Evolutionary conservation across 2,113 vertebrate species (phyloP), one percentile per base, ranked within the genome.

Genomic region (Crotalus viridis): DNA sequence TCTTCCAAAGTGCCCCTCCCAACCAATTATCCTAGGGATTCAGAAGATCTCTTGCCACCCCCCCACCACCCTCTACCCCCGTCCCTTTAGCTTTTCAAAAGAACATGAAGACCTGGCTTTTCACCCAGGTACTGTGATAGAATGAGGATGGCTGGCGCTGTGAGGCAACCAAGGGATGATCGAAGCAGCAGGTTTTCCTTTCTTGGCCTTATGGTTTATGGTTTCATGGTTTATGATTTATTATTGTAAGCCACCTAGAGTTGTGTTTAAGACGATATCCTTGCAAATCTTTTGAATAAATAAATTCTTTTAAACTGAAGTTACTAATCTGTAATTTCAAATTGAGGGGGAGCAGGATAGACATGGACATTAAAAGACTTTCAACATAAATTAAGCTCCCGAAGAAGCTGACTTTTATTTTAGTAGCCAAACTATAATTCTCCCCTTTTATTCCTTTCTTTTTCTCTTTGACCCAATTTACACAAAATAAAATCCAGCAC

Each of bases 361-460:
- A 55, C 56, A 88, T 92, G 85, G 85, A 52, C 43, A 39, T 51
- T 81, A 90, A 52, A 64, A n/a, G 21, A 59, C 7, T 1, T 74
- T n/a, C 46, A 87, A 46, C 19, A 85, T 56, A 74, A 43, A 7
- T 22, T 91, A 74, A 74, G 7, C 15, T 88, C 7, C 69, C 46
- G 43, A 91, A 59, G 33, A 69, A 94, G 95, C 88, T 91, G 57
- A 96, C n/a, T 91, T 91, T 94, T 69, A 95, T 0, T 43, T 21
- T 28, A 17, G 33, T n/a, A 59, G 28, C 33, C 15, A 39, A 86
- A 48, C 54, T 56, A 55, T 46, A 10, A 15, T 28, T 33, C 51
- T 54, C 26, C 5, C 13, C 54, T 22, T 89, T 55, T 57, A 19
- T 22, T 19, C 21, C 22, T n/a, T 33, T 19, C 26, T 46, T 69